Conservation (phyloP, 2,888 invertebrate genomes). For the Leptopilina drosophilae region DNA sequence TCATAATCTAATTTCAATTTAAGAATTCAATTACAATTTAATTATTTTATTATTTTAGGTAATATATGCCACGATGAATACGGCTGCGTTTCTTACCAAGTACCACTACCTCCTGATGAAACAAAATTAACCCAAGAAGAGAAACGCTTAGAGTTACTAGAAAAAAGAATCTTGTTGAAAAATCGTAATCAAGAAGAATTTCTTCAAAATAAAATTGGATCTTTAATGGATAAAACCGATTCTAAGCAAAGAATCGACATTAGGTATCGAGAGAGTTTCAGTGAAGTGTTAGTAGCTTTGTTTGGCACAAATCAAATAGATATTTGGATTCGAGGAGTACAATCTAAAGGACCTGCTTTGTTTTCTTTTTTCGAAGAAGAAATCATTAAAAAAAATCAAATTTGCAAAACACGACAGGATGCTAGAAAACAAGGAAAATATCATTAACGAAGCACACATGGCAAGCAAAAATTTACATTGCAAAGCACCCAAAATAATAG, state of each 20-base stretch:
- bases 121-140: conserved; percentile 5
- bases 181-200: background rate
- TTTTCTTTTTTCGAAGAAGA: background rate
- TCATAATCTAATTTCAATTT: too few species aligned
- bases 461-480: background rate
- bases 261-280: background rate
- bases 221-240: background rate
- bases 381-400: background rate
- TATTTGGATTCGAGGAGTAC: background rate
- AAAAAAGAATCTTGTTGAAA: conserved; percentile 4
- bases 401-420: background rate
- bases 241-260: background rate
- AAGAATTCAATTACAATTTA: too few species aligned
- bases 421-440: background rate
- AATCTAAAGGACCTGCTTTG: background rate
- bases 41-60: background rate
- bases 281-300: background rate
- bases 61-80: background rate
- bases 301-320: background rate
- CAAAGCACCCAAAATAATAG: background rate
- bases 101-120: background rate
- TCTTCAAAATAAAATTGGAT: background rate
- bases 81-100: background rate
- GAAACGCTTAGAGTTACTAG: background rate
- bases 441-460: background rate